Base-by-base conservation (phyloP, 2,888 invertebrate species). In the Lithophane leautieri region DNA sequence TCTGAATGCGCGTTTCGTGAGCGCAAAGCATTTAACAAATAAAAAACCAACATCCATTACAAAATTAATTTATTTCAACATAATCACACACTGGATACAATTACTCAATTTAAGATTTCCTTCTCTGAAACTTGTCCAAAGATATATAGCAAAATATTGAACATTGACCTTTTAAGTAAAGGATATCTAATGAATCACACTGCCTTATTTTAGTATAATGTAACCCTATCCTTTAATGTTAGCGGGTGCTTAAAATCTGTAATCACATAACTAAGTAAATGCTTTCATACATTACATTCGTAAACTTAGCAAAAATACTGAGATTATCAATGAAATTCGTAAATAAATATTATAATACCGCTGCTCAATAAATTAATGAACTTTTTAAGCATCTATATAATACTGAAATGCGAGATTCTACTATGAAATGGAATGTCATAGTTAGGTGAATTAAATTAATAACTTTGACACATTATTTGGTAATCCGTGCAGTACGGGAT, bases 41-140 rank as follows among this genome's bases (percentile, higher is more conserved):
- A 76, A 85, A 81, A 78, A 61, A 60, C 50, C n/a, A 61, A 47
- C 19, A 70, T 79, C 81, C 87, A 87, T 89, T 79, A 89, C 75
- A 90, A 90, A 88, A 90, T 88, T 69, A 81, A 81, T 91, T 88
- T 92, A 92, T 91, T 92, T 83, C 70, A 89, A 90, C 77, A 86
- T 87, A 89, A 88, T 87, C 84, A 76, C 87, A 91, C 83, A 86
- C 85, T 78, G 69, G 79, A 86, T 82, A 91, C 87, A 89, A 84
- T 72, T 75, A 77, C 72, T 70, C 73, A 85, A 85, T 12, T 61
- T 79, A 81, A 81, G 58, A 75, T 70, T 74, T 61, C 71, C 66
- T 28, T 52, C 66, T 75, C 71, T 73, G 61, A 84, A 78, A 78
- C 22, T 16, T 62, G 56, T 71, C 69, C 72, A 84, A 82, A 68